Evolutionary conservation across 2,888 invertebrate genomes (phyloP).

Genomic region (Prostheceraeus crozeri): DNA sequence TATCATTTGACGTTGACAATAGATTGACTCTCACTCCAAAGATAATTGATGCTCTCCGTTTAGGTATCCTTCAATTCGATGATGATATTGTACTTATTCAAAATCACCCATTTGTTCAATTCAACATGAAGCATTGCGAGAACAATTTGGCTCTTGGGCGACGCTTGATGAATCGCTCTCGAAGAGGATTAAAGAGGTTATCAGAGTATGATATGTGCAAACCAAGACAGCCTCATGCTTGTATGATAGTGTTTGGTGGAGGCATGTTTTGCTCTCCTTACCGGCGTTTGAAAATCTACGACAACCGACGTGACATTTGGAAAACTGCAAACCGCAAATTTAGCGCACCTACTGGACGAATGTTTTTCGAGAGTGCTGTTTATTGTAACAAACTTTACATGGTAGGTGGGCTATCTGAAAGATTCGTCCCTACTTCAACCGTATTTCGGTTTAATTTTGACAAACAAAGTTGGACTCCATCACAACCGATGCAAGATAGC

Average conservation of each 20-base stretch:
- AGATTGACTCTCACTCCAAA: too few relatives aligned
- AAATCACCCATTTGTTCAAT: conserved; percentile 6
- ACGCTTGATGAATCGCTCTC: not conserved
- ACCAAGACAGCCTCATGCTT: conserved; percentile 10
- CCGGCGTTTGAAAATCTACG: conserved; percentile 3
- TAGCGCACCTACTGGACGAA: conserved; percentile 10
- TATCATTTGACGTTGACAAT: too few relatives aligned
- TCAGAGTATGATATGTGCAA: conserved; percentile 11
- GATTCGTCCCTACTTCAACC: conserved; percentile 27
- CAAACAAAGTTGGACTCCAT: conserved; percentile 2
- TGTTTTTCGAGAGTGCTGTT: conserved; percentile 22
- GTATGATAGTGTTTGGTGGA: conserved; percentile 24
- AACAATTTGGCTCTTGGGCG: not conserved
- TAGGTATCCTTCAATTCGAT: conserved; percentile 12
- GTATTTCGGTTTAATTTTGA: conserved; percentile 5
- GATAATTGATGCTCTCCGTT: not conserved
- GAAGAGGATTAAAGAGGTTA: conserved; percentile 7
- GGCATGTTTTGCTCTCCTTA: conserved; percentile 27
- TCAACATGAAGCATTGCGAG: not conserved
- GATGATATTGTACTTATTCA: too few relatives aligned
- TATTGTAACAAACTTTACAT: conserved; percentile 9
- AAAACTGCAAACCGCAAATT: not conserved
- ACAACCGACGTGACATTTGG: conserved; percentile 21
- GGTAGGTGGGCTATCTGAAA: conserved; percentile 21
- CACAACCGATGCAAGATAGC: conserved; percentile 27